Evolutionary conservation across 1,140 invertebrate species (phyloP), one percentile per base, ranked within the genome.

Genomic region (Nebria ingens): DNA sequence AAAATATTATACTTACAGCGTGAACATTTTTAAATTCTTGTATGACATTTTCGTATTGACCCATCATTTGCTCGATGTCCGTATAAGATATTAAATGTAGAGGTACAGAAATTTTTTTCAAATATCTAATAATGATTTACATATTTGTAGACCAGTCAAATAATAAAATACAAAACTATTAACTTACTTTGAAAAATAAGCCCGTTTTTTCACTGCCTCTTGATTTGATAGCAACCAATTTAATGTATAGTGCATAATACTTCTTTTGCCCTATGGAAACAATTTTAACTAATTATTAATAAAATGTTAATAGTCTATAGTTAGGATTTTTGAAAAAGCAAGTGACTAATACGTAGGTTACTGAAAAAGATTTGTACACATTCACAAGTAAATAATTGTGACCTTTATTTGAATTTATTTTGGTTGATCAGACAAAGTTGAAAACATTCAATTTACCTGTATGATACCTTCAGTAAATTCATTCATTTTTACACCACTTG

Each of bases 221-320:
- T 45, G 40, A 45, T 45, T 45, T 45, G 40, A 45, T 45, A 45
- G 17, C 4, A 45, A 12, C 40, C 40, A 45, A 17, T 45, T 12
- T 17, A 45, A 45, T 11, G 15, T 17, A 4, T 9, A 17, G 17
- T 45, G 40, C 17, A 45, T 17, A 45, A 45, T 17, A 45, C 17
- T 45, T 11, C 40, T 6, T 45, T 45, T 45, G 6, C 40, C 40
- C 6, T 45, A 11, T 9, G 25, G 6, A 34, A 34, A 9, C 6
- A 6, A 34, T 34, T 34, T n/a, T n/a, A n/a, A n/a, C n/a, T n/a
- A n/a, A n/a, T n/a, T n/a, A n/a, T n/a, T 34, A 34, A 34, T 34
- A 34, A 9, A 9, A 34, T 9, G 6, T 34, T 34, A 34, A 34
- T 6, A 34, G 6, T 9, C 25, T 34, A 34, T 34, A 34, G 6